Conservation (phyloP, 2,797 vertebrate species). For the Leptatherina wallacei region DNA sequence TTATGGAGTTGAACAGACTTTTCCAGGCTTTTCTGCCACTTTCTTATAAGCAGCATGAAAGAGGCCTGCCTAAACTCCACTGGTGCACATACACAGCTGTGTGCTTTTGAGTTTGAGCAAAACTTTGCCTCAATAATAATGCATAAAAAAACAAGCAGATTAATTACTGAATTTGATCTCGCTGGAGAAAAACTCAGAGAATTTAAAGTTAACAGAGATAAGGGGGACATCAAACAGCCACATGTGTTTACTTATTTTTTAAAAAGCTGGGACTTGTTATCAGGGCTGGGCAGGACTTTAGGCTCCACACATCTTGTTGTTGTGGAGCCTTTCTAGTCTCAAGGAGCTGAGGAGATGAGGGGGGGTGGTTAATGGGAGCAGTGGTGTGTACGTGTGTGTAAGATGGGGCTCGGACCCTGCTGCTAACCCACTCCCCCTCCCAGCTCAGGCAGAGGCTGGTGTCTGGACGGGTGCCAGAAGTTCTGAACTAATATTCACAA, state of each 20-base stretch:
- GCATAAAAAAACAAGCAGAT: slow-evolving; percentile 65
- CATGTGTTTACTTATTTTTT: slow-evolving; percentile 81
- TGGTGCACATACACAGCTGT: slow-evolving; percentile 53
- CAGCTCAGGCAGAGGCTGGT: slow-evolving; percentile 58
- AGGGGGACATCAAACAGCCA: slow-evolving; percentile 82
- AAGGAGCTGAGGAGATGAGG: slow-evolving; percentile 54
- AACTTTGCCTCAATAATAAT: slow-evolving; percentile 69
- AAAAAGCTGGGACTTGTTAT: slow-evolving; percentile 84
- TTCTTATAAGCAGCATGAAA: slow-evolving; percentile 77
- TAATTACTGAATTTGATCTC: slow-evolving; percentile 82
- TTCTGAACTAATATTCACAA: slow-evolving; percentile 79
- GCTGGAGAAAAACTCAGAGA: slow-evolving; percentile 72
- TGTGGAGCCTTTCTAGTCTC: slow-evolving; percentile 76
- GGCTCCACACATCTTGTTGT: slow-evolving; percentile 81
- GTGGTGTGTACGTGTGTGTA: slow-evolving; percentile 29
- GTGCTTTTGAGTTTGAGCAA: slow-evolving; percentile 60
- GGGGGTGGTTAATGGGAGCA: slow-evolving; percentile 62
- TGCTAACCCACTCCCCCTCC: slow-evolving; percentile 45
- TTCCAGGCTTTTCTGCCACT: slow-evolving; percentile 51
- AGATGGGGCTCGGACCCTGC: slow-evolving; percentile 67
- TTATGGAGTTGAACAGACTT: slow-evolving; percentile 47
- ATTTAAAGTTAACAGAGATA: slow-evolving; percentile 83
- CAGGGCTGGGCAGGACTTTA: slow-evolving; percentile 83
- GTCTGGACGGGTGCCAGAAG: slow-evolving; percentile 78
- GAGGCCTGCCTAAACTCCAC: slow-evolving; percentile 57